Percentiles rank a stretch among this genome's conserved stretches.
These are phyloP conservation scores for Excalfactoria chinensis DNA, from an alignment of 2,113 vertebrate genomes.

Conservation along the genomic window DNA sequence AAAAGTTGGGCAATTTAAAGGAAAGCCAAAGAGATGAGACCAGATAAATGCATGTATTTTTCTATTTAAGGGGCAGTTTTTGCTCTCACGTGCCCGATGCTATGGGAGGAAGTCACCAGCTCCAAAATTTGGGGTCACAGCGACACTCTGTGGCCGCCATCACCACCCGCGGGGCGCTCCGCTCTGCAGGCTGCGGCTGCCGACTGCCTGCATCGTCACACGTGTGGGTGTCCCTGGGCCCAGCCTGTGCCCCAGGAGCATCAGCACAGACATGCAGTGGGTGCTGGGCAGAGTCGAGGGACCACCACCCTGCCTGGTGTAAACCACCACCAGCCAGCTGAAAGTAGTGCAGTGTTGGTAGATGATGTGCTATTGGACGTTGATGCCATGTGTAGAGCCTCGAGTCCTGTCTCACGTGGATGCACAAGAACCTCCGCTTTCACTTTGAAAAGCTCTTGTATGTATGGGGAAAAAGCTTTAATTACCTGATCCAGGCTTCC, in stretches of 20 bases:
- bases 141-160: constrained; percentile 59
- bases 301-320: neutral
- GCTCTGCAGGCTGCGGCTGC: accelerated
- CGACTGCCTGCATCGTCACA: accelerated
- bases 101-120: neutral
- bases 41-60: neutral
- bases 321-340: neutral
- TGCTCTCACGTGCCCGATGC: neutral
- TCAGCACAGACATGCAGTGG: neutral
- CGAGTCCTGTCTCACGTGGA: neutral
- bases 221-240: accelerated
- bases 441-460: neutral
- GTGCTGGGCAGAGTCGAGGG: neutral
- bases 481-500: neutral
- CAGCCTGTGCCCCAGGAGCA: neutral
- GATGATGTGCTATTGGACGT: neutral
- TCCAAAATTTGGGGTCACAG: constrained; percentile 48
- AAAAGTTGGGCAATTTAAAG: neutral
- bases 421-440: neutral
- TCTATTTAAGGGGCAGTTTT: neutral
- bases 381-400: neutral
- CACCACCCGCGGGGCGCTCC: neutral
- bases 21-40: neutral
- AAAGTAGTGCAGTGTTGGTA: neutral
- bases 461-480: neutral